Percentiles rank a stretch among this genome's conserved stretches.
These are phyloP conservation scores for Callocephalon fimbriatum DNA, from an alignment of 2,113 vertebrate genomes.

Conservation along the genomic window DNA sequence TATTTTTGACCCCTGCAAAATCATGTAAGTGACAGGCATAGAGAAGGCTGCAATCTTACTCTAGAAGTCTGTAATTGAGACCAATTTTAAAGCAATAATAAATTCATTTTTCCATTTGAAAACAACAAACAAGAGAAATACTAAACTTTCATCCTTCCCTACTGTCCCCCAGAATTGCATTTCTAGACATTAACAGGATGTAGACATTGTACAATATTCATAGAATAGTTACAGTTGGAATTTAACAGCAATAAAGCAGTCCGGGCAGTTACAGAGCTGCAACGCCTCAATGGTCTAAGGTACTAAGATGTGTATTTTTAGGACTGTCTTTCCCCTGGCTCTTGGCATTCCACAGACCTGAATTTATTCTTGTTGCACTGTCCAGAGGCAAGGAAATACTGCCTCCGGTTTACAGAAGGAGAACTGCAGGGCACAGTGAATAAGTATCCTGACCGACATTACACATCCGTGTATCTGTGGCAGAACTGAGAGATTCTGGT, in stretches of 20 bases:
- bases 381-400: neutral
- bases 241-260: neutral
- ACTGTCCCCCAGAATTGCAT: neutral
- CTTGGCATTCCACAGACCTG: neutral
- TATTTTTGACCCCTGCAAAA: neutral
- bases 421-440: neutral
- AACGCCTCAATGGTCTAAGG: neutral
- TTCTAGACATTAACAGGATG: neutral
- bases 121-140: neutral
- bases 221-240: neutral
- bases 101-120: neutral
- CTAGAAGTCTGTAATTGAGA: neutral
- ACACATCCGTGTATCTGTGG: neutral
- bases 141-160: neutral
- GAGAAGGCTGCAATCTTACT: neutral
- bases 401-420: neutral
- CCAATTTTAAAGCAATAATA: neutral
- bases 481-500: neutral
- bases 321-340: neutral
- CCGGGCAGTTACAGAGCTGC: neutral
- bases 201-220: neutral
- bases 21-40: neutral
- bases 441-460: neutral
- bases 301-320: neutral
- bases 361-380: neutral